Base-by-base conservation (phyloP, 1,140 invertebrate genomes). In the Lasioglossum baleicum region DNA sequence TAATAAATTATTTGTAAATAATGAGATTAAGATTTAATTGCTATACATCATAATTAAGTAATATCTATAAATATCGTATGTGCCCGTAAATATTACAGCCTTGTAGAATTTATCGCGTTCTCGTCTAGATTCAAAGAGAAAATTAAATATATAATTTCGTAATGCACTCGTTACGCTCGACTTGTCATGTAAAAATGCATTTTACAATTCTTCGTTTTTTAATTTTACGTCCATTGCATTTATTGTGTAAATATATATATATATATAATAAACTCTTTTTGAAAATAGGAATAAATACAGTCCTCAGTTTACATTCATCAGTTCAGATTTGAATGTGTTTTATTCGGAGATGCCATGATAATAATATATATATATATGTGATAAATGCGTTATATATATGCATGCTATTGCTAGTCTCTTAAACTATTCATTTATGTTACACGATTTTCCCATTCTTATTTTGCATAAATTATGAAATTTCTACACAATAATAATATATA, bases 381-480 rank as follows among this genome's bases (percentile, higher is more conserved):
- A 66, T 22, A 66, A 22, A 73, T 26, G 26, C 42, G 31, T 40
- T 6, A 20, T 20, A 8, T 69, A 56, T 69, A 56, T 56, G 17
- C 44, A 26, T 48, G 48, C 42, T 42, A 67, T 67, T 44, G 15
- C 65, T 67, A 67, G 51, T 66, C 35, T 56, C 70, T 73, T 79
- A 79, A 20, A 58, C 0, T 58, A 58, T 73, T 79, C 66, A 79
- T 79, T 79, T 79, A 79, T 79, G 48, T 65, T 79, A 79, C 70
- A 79, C 20, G 61, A 48, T 64, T 56, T n/a, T 73, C 26, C 13
- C 22, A 22, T 17, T 44, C 22, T 48, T n/a, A 73, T 44, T 79
- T 51, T 8, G 17, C 7, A 65, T 10, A 73, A 40, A 17, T 48
- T 35, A 22, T 26, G 13, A 40, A 58, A 56, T 71, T 31, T 58